These are phyloP conservation scores for Ostrea edulis DNA, from an alignment of 1,140 invertebrate genomes.

Conservation along the genomic window DNA sequence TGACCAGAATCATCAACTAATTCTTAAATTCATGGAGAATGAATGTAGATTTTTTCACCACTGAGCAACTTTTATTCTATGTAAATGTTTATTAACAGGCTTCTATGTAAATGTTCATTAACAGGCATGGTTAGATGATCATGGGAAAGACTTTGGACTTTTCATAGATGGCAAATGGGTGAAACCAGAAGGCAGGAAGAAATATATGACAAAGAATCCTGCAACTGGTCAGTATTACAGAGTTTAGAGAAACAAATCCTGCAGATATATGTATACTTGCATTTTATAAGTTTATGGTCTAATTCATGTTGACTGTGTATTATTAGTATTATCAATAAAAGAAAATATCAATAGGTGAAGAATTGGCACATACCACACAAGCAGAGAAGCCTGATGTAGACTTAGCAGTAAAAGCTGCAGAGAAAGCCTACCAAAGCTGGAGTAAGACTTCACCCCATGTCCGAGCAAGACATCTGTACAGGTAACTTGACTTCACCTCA, in stretches of 20 bases:
- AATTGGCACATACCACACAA: conserved; percentile 72
- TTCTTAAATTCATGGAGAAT: no score
- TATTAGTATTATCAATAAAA: no score
- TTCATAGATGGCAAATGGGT: conserved; percentile 78
- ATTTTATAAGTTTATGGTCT: no score
- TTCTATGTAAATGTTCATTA: background rate
- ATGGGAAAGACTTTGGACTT: conserved; percentile 76
- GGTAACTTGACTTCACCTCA: conserved; percentile 78
- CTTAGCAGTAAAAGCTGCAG: conserved; percentile 76
- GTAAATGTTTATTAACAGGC: no score
- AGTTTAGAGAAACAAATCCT: background rate
- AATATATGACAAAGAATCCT: conserved; percentile 73
- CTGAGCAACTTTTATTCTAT: no score
- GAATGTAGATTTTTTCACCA: no score
- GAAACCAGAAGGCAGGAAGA: conserved; percentile 73
- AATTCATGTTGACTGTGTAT: no score
- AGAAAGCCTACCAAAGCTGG: conserved; percentile 78
- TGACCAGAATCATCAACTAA: no score
- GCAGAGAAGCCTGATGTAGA: conserved; percentile 76
- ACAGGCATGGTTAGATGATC: conserved; percentile 78
- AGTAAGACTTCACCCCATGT: conserved; percentile 76
- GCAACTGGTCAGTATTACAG: conserved; percentile 67
- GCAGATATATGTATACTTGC: no score
- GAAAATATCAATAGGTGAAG: conserved; percentile 67
- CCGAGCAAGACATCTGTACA: conserved; percentile 80